A percentile compares a stretch with the other conserved stretches of the same genome.
These are phyloP conservation scores for Drosophila barbarae DNA, from an alignment of 2,888 invertebrate genomes.

Conservation along the genomic window DNA sequence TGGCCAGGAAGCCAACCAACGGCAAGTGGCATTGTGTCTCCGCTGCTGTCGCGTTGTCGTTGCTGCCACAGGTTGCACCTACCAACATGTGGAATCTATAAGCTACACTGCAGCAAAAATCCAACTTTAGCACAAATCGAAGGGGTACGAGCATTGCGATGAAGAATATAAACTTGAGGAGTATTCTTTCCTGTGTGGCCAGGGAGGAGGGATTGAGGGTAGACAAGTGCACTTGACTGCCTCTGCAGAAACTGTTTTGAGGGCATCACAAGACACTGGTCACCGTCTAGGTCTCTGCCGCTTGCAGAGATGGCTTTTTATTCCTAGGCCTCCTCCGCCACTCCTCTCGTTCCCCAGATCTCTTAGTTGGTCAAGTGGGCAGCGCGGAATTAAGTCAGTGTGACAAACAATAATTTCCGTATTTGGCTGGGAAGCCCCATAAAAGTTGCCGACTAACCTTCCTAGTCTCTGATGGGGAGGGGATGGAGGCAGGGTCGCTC, in stretches of 20 bases:
- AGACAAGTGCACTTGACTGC: slow-evolving; percentile 28
- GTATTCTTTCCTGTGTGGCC: slow-evolving; percentile 3
- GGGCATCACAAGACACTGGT: slow-evolving; percentile 51
- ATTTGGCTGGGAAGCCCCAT: slow-evolving; percentile 51
- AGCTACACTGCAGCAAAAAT: slow-evolving; percentile 10
- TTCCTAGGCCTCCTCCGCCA: slow-evolving; percentile 8
- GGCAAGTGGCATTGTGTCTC: slow-evolving; percentile 45
- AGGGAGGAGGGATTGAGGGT: slow-evolving; percentile 12
- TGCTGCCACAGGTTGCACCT: slow-evolving; percentile 53
- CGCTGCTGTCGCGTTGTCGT: slow-evolving; percentile 33
- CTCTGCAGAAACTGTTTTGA: slow-evolving; percentile 49
- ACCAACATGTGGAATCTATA: slow-evolving; percentile 39
- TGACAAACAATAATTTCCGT: slow-evolving; percentile 68
- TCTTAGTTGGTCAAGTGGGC: slow-evolving; percentile 67
- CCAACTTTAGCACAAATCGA: no score
- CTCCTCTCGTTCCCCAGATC: slow-evolving; percentile 7
- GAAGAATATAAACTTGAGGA: not conserved
- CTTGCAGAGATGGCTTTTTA: slow-evolving; percentile 4
- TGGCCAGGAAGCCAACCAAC: slow-evolving; percentile 69
- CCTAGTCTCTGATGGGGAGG: not conserved
- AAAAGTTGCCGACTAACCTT: slow-evolving; percentile 38
- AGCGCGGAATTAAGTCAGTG: slow-evolving; percentile 70
- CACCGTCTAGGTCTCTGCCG: slow-evolving; percentile 24
- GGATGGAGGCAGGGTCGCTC: slow-evolving; percentile 9
- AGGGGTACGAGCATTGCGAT: not conserved